Conservation (phyloP, 2,113 vertebrate species). For the Rhinolophus sinicus region DNA sequence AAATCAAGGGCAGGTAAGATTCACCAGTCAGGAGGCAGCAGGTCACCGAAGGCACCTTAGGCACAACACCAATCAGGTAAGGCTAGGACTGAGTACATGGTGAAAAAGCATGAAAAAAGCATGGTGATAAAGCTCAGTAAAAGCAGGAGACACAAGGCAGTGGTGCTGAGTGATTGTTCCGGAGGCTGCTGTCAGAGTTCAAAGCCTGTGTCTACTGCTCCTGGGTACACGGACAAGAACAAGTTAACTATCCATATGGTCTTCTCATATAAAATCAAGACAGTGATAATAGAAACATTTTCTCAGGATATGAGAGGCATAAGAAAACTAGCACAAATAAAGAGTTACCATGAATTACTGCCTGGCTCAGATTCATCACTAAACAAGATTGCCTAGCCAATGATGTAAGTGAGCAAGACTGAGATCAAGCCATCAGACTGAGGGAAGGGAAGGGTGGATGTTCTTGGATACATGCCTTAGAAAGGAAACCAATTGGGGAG, state of each 20-base stretch:
- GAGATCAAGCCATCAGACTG: not conserved
- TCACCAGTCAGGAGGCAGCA: not conserved
- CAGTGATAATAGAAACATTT: too few species aligned
- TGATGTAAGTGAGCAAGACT: not conserved
- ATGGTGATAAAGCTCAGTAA: not conserved
- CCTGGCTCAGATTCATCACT: not conserved
- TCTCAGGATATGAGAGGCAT: too few species aligned
- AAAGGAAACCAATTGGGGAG: not conserved
- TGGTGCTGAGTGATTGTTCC: not conserved
- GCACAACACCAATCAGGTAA: not conserved
- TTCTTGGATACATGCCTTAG: not conserved
- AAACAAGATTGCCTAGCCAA: not conserved
- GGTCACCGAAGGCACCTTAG: accelerated
- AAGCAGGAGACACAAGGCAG: not conserved
- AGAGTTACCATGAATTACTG: not conserved
- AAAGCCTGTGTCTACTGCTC: not conserved
- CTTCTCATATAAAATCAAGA: not conserved
- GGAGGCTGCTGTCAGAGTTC: too few species aligned
- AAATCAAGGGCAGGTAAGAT: too few species aligned
- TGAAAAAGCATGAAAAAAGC: too few species aligned
- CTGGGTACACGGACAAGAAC: not conserved
- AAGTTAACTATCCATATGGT: not conserved
- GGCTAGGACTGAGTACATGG: too few species aligned
- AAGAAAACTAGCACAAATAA: not conserved
- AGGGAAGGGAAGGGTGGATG: accelerated